Evolutionary conservation across 2,113 vertebrate species (phyloP), one percentile per base, ranked within the genome.

Genomic region (Chloropsis hardwickii): DNA sequence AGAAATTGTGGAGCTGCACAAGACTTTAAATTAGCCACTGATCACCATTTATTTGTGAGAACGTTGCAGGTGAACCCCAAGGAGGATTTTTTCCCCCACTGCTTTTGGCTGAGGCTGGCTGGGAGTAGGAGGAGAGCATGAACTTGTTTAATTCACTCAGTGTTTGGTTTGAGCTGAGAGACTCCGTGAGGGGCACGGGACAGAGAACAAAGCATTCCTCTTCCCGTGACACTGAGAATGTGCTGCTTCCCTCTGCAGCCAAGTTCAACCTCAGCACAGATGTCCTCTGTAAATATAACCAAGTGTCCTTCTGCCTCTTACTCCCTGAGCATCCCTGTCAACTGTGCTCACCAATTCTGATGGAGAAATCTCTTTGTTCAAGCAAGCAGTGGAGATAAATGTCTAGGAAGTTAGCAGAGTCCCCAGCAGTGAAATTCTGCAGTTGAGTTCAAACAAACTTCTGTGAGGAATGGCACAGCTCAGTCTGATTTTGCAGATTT

Each of bases 191-290:
- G 25, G 53, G 21, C 61, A 33, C 7, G 28, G 39, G 39, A 64
- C 29, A 53, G 60, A 74, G 57, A 67, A 54, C 44, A 78, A 84
- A 73, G 56, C 40, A 65, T 50, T 86, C 14, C 67, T 84, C 70
- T 11, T 19, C 4, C 65, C 2, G 0, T 24, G 31, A 25, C 45
- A 14, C 69, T 35, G 12, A 39, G 57, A 78, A 54, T 0, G 3
- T 48, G 56, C 39, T 20, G 64, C 54, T 81, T 86, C 33, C 60
- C 51, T 74, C 47, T 6, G 4, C 51, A 64, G 56, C 51, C 12
- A 60, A 81, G 70, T 71, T 81, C 70, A 70, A 47, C 67, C 72
- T 50, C 2, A 0, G 21, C 50, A 27, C 40, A 86, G 22, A 82
- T 72, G 50, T 79, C 29, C 56, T 67, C 66, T 66, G 19, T 14